A percentile compares a stretch with the other conserved stretches of the same genome.
These are phyloP conservation scores for Asarcornis scutulata DNA, from an alignment of 2,113 vertebrate genomes.

Conservation along the genomic window DNA sequence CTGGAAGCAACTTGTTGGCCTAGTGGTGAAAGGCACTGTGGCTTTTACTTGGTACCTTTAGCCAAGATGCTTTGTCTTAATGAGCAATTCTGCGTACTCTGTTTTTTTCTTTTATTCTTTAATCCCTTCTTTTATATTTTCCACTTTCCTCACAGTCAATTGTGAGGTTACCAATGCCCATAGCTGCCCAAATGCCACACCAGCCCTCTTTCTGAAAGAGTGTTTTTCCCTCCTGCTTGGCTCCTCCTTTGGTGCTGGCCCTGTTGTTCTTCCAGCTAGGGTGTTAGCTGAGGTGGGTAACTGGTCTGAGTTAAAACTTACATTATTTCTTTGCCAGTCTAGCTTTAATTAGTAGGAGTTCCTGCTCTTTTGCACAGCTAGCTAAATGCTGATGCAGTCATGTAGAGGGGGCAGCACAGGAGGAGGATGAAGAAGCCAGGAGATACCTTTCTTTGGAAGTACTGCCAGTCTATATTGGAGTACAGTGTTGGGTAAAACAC, in stretches of 20 bases:
- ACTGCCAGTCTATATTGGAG: rapidly evolving
- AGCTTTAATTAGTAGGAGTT: not conserved
- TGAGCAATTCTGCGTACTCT: not conserved
- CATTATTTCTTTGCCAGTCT: not conserved
- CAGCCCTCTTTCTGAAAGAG: not conserved
- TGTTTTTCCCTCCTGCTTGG: not conserved
- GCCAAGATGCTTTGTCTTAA: not conserved
- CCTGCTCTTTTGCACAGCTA: not conserved
- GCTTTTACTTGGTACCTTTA: not conserved
- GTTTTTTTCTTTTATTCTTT: not conserved
- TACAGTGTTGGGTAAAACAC: not conserved
- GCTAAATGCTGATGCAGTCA: not conserved
- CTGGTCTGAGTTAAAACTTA: not conserved
- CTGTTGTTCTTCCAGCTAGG: not conserved
- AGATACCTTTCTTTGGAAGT: not conserved
- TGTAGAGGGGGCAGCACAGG: rapidly evolving
- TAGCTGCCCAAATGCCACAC: not conserved
- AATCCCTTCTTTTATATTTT: not conserved
- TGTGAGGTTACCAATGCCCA: not conserved
- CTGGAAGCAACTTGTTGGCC: not conserved
- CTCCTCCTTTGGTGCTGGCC: rapidly evolving
- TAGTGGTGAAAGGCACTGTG: not conserved
- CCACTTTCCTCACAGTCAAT: not conserved
- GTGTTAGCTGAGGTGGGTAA: not conserved
- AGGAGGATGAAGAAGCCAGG: not conserved